Evolutionary conservation across 1,140 invertebrate genomes (phyloP).

Genomic region (Ericerus pela): DNA sequence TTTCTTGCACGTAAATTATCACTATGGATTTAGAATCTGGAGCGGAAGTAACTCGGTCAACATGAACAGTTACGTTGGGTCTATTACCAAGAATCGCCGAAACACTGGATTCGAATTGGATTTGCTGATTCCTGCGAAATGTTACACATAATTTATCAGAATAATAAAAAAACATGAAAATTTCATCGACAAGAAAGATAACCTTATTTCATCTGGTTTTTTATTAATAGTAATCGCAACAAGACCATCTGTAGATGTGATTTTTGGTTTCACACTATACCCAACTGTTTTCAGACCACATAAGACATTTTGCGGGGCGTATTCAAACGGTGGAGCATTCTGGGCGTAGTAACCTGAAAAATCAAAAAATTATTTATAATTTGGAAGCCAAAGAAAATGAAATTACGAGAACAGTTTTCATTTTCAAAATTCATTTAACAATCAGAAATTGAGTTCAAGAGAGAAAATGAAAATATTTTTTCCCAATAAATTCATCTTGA

Average conservation of each 20-base stretch:
- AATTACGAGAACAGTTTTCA: neutral
- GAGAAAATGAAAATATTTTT: no score
- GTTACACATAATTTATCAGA: conserved; percentile 13
- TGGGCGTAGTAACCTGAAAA: conserved; percentile 58
- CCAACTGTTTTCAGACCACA: conserved; percentile 86
- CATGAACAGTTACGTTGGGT: conserved; percentile 58
- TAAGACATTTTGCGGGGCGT: conserved; percentile 76
- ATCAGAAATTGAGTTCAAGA: no score
- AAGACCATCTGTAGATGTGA: conserved; percentile 72
- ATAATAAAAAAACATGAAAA: neutral
- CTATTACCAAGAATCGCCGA: conserved; percentile 59
- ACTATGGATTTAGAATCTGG: conserved; percentile 63
- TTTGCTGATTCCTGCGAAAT: conserved; percentile 45
- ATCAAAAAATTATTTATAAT: conserved; percentile 16
- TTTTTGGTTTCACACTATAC: conserved; percentile 65
- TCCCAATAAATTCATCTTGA: no score
- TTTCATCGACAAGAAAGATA: conserved; percentile 19
- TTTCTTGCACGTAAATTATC: conserved; percentile 63
- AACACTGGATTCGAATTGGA: conserved; percentile 51
- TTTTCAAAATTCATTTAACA: no score
- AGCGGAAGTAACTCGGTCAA: conserved; percentile 57
- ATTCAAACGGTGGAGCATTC: conserved; percentile 55
- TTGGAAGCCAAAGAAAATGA: neutral
- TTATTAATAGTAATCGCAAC: conserved; percentile 71
- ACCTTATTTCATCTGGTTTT: conserved; percentile 56